Evolutionary conservation across 92 coral and sea anemone genomes (phyloP).

Genomic region (Micromussa lordhowensis): DNA sequence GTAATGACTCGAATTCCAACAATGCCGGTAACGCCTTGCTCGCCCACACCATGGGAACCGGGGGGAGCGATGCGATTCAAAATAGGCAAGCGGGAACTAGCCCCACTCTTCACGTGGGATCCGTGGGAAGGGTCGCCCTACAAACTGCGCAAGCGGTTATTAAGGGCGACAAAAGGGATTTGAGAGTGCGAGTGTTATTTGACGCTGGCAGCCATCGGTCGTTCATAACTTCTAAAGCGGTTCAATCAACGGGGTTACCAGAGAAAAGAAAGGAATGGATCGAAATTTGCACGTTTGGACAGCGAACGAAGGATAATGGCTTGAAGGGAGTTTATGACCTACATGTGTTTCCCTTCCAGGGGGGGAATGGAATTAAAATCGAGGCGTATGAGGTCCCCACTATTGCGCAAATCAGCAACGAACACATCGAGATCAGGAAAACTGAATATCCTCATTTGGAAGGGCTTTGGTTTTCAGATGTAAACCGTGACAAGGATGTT

Average conservation of each 20-base stretch:
- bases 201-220: no score
- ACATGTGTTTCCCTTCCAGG: conserved; percentile 32
- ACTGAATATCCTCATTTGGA: conserved; percentile 54
- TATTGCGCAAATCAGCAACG: conserved; percentile 29
- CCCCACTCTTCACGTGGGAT: conserved; percentile 42
- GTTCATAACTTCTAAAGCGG: no score
- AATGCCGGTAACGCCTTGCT: conserved; percentile 13
- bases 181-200: no score
- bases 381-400: conserved; percentile 53
- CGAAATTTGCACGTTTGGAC: no score
- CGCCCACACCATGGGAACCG: conserved; percentile 9
- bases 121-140: conserved; percentile 58
- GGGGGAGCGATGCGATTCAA: conserved; percentile 21
- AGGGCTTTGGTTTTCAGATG: conserved; percentile 72
- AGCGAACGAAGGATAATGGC: conserved; percentile 17
- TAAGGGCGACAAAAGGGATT: no score
- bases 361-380: conserved; percentile 16
- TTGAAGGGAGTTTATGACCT: conserved; percentile 24
- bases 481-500: conserved; percentile 31
- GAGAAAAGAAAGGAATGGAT: no score
- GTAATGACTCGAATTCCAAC: conserved; percentile 25
- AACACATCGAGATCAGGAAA: conserved; percentile 45
- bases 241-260: no score
- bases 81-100: conserved; percentile 13
- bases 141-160: conserved; percentile 64